A percentile compares a stretch with the other conserved stretches of the same genome.
Evolutionary conservation across 2,797 vertebrate species (phyloP).

Genomic region (Parauchenoglanis ngamensis): DNA sequence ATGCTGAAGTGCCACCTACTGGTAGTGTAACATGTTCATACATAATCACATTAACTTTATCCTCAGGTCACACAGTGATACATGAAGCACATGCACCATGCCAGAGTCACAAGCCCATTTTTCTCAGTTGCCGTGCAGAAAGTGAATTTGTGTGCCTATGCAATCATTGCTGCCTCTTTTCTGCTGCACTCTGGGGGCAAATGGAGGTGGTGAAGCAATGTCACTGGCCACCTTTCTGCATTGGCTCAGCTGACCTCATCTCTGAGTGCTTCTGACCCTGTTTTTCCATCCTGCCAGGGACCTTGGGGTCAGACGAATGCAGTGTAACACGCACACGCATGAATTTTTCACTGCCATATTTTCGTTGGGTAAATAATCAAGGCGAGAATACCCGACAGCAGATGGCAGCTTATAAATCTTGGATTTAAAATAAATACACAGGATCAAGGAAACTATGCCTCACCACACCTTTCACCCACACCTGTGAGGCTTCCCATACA

Average conservation of each 20-base stretch:
- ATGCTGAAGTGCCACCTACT: slow-evolving; percentile 8
- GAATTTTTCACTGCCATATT: slow-evolving; percentile 74
- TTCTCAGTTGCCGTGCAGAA: neutral
- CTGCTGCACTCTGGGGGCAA: slow-evolving; percentile 57
- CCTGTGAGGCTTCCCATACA: slow-evolving; percentile 28
- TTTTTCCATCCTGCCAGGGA: slow-evolving; percentile 69
- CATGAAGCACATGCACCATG: slow-evolving; percentile 5
- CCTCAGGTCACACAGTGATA: slow-evolving; percentile 6
- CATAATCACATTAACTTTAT: slow-evolving; percentile 20
- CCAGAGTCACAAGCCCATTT: neutral
- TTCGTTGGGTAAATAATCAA: slow-evolving; percentile 77
- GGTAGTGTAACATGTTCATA: neutral
- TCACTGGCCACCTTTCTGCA: slow-evolving; percentile 60
- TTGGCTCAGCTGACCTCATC: slow-evolving; percentile 64
- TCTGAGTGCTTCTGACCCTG: slow-evolving; percentile 66
- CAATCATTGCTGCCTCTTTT: slow-evolving; percentile 50
- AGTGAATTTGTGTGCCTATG: slow-evolving; percentile 2
- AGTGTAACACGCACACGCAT: slow-evolving; percentile 62
- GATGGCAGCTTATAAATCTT: slow-evolving; percentile 71
- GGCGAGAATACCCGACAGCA: slow-evolving; percentile 60
- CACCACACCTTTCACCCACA: slow-evolving; percentile 28
- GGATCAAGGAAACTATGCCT: slow-evolving; percentile 42
- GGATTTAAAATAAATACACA: slow-evolving; percentile 69
- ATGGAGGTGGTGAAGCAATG: slow-evolving; percentile 58
- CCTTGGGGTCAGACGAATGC: slow-evolving; percentile 69